Base-by-base conservation (phyloP, 2,113 vertebrate species). In the Donacobius atricapilla region DNA sequence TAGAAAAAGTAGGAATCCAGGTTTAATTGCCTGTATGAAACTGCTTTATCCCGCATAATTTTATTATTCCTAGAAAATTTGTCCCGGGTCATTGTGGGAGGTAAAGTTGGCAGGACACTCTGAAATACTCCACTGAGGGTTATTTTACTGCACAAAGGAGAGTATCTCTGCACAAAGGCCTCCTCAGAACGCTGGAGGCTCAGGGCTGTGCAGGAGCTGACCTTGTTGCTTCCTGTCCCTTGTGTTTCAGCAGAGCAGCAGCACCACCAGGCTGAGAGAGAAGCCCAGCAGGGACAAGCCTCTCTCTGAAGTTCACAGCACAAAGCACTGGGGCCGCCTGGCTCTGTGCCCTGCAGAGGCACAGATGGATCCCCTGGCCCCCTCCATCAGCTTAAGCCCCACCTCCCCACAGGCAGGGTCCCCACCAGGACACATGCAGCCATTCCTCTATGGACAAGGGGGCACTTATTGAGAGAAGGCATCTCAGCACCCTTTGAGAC, bases 301-400 rank as follows among this genome's bases (percentile, higher is more conserved):
- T 31, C 23, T 53, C 48, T 50, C 53, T 5, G 9, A 60, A 60
- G 70, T 1, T 37, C 27, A 31, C 44, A 64, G 53, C 68, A 37
- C 13, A 6, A 1, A 11, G 1, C 35, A 28, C 33, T 0, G 0
- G 16, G 27, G 42, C 3, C 1, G 4, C 20, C 39, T 23, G n/a
- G 48, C 48, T 77, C 47, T 40, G 33, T 3, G 3, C 25, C 27
- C 3, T 0, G 22, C 47, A 58, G 76, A 44, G 9, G 31, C n/a
- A 56, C 1, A 4, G 42, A 42, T 2, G 2, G 47, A 58, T 47
- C 50, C 35, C 17, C 18, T 1, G 0, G 15, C 18, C 10, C 12
- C 6, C 0, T 2, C 31, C n/a, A 30, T 58, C 0, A 1, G 25
- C 69, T 92, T 42, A 2, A 6, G 30, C 27, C 50, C 19, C n/a